Percentiles rank a stretch among this genome's conserved stretches.
phyloP scores from a whole-genome alignment of 2,113 vertebrate species.

The Carettochelys insculpta region DNA sequence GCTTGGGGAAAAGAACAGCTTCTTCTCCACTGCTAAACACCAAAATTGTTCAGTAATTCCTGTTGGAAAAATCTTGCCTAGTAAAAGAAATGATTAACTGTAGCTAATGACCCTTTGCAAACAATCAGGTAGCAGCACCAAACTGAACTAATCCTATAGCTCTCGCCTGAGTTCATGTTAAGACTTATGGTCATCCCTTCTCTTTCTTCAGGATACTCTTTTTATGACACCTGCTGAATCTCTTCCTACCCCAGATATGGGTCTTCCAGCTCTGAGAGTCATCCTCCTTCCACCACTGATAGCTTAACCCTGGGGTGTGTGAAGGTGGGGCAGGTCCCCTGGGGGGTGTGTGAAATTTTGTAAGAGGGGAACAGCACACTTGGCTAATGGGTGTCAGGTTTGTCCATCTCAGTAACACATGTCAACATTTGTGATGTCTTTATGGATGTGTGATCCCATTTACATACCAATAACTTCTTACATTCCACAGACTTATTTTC shows the following conservation, averaged over 20 bases:
- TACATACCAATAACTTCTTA: too few species aligned
- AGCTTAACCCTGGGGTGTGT: too few species aligned
- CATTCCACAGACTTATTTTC: too few species aligned
- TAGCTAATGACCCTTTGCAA: neutral
- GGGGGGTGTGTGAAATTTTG: too few species aligned
- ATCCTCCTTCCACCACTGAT: too few species aligned
- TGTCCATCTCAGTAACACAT: too few species aligned
- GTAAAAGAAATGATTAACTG: neutral
- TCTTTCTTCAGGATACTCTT: neutral
- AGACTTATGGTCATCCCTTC: neutral
- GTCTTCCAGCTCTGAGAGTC: neutral
- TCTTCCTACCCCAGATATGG: neutral
- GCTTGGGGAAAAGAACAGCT: neutral
- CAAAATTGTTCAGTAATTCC: neutral
- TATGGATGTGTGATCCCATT: too few species aligned
- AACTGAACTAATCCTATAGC: neutral
- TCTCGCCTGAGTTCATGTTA: accelerated
- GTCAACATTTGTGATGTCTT: too few species aligned
- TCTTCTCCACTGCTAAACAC: neutral
- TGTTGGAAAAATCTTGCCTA: neutral
- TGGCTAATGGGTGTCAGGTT: too few species aligned
- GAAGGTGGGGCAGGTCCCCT: too few species aligned
- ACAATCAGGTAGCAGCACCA: neutral
- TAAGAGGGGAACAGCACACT: too few species aligned
- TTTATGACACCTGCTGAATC: neutral